phyloP scores from a whole-genome alignment of 1,140 invertebrate species.

The Protaetia brevitarsis region DNA sequence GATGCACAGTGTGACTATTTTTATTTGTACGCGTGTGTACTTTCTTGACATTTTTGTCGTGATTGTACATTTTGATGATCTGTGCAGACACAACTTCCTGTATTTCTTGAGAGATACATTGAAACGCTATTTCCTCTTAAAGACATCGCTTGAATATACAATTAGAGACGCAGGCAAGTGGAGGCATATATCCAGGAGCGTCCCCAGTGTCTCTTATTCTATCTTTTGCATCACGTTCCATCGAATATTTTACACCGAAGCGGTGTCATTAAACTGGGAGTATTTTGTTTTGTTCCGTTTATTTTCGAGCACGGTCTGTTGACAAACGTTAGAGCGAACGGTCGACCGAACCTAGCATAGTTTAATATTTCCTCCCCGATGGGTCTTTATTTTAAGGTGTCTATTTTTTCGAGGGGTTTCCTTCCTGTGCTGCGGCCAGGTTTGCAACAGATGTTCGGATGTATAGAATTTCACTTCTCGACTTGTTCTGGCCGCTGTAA shows the following conservation, averaged over 20 bases:
- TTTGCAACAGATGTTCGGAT: slow-evolving; percentile 1
- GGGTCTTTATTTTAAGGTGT: not conserved
- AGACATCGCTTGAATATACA: slow-evolving; percentile 23
- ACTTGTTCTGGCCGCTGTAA: not conserved
- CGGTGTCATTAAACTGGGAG: too few species aligned
- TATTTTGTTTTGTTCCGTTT: too few species aligned
- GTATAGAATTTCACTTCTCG: not conserved
- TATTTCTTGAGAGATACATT: slow-evolving; percentile 16
- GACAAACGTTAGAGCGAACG: too few species aligned
- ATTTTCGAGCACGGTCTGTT: too few species aligned
- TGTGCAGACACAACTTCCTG: slow-evolving; percentile 26
- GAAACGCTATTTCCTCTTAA: slow-evolving; percentile 25
- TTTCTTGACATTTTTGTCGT: not conserved
- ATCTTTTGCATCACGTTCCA: not conserved
- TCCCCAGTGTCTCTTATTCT: not conserved
- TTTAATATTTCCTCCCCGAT: too few species aligned
- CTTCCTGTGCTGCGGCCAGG: not conserved
- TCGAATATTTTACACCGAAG: too few species aligned
- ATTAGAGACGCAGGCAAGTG: not conserved
- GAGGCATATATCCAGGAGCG: not conserved
- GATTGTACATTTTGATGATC: slow-evolving; percentile 27
- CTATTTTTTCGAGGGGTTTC: slow-evolving; percentile 1
- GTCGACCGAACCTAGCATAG: too few species aligned
- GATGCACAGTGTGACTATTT: too few species aligned
- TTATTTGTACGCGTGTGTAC: not conserved